Conservation (phyloP, 2,888 invertebrate species). For the Philopedon plagiatum region DNA sequence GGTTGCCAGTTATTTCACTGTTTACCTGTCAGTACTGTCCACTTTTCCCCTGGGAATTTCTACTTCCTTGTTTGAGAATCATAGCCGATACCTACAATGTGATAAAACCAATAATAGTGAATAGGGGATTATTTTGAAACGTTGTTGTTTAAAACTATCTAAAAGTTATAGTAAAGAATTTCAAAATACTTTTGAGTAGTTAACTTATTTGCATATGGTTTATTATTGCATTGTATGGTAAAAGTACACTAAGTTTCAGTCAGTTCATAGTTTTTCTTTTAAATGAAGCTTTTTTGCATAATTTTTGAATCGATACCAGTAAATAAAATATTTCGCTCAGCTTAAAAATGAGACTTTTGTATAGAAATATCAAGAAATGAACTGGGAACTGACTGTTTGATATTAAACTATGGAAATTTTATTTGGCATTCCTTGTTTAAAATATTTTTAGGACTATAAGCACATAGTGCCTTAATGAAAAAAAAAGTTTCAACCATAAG, state of each 20-base stretch:
- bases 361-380: neutral
- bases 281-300: too few species aligned
- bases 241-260: too few species aligned
- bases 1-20: too few species aligned
- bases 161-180: too few species aligned
- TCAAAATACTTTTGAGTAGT: too few species aligned
- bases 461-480: constrained; percentile 40
- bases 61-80: too few species aligned
- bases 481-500: constrained; percentile 6
- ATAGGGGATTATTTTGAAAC: neutral
- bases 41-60: too few species aligned
- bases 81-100: constrained; percentile 40
- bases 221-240: constrained; percentile 33
- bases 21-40: too few species aligned
- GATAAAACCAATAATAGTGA: constrained; percentile 32
- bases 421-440: constrained; percentile 38
- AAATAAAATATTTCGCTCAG: too few species aligned
- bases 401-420: constrained; percentile 10
- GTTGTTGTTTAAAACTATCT: too few species aligned
- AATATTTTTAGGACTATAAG: constrained; percentile 18
- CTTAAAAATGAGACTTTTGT: too few species aligned
- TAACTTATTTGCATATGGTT: neutral
- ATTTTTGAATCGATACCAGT: neutral
- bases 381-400: neutral
- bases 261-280: too few species aligned